These are phyloP conservation scores for Xiphophorus hellerii DNA, from an alignment of 2,113 vertebrate genomes.

Conservation along the genomic window DNA sequence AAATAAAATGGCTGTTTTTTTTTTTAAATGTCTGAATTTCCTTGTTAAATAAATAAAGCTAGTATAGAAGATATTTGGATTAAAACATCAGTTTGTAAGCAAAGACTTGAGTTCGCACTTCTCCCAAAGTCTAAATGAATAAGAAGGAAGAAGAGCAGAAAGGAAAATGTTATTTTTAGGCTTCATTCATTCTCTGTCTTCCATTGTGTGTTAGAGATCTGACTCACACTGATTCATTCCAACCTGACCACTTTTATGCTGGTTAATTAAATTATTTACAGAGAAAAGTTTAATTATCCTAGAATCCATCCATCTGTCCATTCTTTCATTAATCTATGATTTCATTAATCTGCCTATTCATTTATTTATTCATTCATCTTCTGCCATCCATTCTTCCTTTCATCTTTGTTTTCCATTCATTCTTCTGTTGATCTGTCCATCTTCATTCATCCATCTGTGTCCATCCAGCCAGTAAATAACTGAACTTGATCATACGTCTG, in stretches of 20 bases:
- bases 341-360: background rate
- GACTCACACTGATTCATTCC: background rate
- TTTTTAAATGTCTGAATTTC: constrained; percentile 30
- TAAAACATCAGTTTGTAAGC: background rate
- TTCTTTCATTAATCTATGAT: no score
- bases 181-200: background rate
- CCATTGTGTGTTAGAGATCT: background rate
- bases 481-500: background rate
- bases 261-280: background rate
- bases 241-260: background rate
- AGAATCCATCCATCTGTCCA: background rate
- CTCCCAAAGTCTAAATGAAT: background rate
- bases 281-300: background rate
- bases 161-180: background rate
- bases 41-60: background rate
- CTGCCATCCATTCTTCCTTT: background rate
- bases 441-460: background rate
- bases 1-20: constrained; percentile 55
- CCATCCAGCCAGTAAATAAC: background rate
- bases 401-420: background rate
- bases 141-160: background rate
- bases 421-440: background rate
- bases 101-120: no score
- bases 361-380: background rate
- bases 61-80: background rate